Evolutionary conservation across 2,797 vertebrate species (phyloP), one percentile per base, ranked within the genome.

Genomic region (Spinus olivaceus): DNA sequence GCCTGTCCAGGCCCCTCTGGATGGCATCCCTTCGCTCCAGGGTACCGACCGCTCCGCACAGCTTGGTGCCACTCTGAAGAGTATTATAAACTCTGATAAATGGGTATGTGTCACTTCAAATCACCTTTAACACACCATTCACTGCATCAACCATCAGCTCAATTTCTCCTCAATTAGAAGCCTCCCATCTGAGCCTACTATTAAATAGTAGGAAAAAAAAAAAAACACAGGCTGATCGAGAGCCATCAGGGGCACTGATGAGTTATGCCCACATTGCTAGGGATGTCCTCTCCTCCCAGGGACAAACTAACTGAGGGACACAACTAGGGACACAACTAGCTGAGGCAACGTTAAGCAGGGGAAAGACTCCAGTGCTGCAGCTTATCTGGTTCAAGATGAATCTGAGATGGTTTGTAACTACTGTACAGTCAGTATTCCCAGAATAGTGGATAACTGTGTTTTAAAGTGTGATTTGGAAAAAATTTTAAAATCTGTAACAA

Each of bases 201-300:
- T 16, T 63, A 74, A 74, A 56, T 0, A 67, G 18, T 35, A 82
- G 25, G 1, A n/a, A 22, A 22, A 73, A 21, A 41, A 28, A 5
- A 5, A 12, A 2, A 50, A 7, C 30, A 32, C 22, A 33, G n/a
- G 8, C 10, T 67, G 46, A 41, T 46, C 0, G 0, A 69, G 32
- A 54, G 22, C 2, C 15, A 28, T 8, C 32, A 94, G 47, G 25
- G 41, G 3, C 39, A 70, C 6, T 44, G 22, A 67, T 12, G 8
- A 28, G 10, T 88, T 71, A 25, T 60, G 1, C 4, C 5, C 8
- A 22, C 2, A 2, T 42, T 64, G 14, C 33, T 54, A 27, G 63
- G 39, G 35, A 3, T 3, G 3, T 13, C 2, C 13, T 56, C 20
- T 41, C 24, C 21, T 28, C 53, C 6, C 4, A 24, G 11, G 27